Base-by-base conservation (phyloP, 1,140 invertebrate genomes). In the Paramacrobiotus metropolitanus region DNA sequence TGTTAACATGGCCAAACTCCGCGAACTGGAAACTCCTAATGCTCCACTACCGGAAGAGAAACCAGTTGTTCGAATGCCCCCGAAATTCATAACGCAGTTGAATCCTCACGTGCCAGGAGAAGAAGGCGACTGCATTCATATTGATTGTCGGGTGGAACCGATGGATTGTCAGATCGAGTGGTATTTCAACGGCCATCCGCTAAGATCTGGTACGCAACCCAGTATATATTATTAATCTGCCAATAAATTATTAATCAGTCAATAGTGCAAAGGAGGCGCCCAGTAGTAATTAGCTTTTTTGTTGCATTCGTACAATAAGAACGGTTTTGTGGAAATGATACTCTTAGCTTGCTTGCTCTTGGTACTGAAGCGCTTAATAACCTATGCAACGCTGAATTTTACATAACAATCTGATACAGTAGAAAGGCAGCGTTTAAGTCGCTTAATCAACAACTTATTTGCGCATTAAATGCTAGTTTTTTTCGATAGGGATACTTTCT, bases 111-210 rank as follows among this genome's bases (percentile, higher is more conserved):
- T 55, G 15, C 48, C 15, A 65, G n/a, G 34, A 62, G 48, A 48
- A 30, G 66, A 65, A 31, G 66, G 29, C 9, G 88, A 96, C 74
- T 81, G 84, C 0, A 83, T 92, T 0, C 82, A 88, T 61, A 96
- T 99, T 69, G 90, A 97, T 73, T 94, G 89, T 68, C 81, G 84
- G 62, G 84, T 98, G 2, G 85, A 92, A 70, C 94, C 93, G 1
- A 86, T 90, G 73, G 86, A 87, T 65, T 76, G 97, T 64, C 79
- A 81, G 24, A 83, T 94, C 30, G 86, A 92, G 72, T 94, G 90
- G 90, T 92, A 86, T 68, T 80, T 85, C 67, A 90, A 94, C 72
- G 87, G 86, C 61, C 87, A 89, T 74, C 74, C 83, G 0, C 77
- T 94, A 62, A 83, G 84, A 21, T 81, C 82, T 44, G 89, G 70